Percentiles rank a stretch among this genome's conserved stretches.
phyloP scores from a whole-genome alignment of 2,888 invertebrate species.

The Tineola bisselliella region DNA sequence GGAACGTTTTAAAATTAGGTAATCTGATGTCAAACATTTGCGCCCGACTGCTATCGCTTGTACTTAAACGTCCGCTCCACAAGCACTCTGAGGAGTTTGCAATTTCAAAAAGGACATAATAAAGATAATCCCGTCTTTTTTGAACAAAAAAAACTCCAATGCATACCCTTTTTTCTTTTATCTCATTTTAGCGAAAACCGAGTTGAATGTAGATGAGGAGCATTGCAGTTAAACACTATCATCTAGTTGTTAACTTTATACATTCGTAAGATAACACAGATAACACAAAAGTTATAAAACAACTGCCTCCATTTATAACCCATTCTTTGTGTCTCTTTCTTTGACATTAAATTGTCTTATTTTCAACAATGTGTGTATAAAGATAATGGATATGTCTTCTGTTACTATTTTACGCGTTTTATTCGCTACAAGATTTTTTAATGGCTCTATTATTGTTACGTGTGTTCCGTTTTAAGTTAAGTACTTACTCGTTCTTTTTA shows the following conservation, averaged over 20 bases:
- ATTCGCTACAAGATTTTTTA: not conserved
- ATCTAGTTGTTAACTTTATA: not conserved
- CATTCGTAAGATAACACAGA: not conserved
- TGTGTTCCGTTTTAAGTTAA: not conserved
- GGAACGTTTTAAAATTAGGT: not conserved
- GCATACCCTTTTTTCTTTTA: not conserved
- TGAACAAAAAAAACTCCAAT: not conserved
- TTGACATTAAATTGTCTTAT: not conserved
- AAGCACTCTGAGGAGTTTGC: not conserved
- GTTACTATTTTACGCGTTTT: not conserved
- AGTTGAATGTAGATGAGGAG: not conserved
- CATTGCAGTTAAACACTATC: not conserved
- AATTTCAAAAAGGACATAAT: constrained; percentile 2
- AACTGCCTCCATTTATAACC: not conserved
- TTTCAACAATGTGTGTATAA: not conserved
- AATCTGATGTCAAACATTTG: not conserved
- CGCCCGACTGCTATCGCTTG: not conserved
- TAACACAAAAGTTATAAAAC: not conserved
- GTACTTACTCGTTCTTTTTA: not conserved
- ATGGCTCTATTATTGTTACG: constrained; percentile 2
- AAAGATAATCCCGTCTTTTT: not conserved
- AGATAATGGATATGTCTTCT: not conserved
- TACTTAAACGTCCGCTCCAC: not conserved
- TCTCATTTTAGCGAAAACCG: not conserved
- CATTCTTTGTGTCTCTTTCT: not conserved